Conservation (phyloP, 2,888 invertebrate species). For the Dynastes tityus region DNA sequence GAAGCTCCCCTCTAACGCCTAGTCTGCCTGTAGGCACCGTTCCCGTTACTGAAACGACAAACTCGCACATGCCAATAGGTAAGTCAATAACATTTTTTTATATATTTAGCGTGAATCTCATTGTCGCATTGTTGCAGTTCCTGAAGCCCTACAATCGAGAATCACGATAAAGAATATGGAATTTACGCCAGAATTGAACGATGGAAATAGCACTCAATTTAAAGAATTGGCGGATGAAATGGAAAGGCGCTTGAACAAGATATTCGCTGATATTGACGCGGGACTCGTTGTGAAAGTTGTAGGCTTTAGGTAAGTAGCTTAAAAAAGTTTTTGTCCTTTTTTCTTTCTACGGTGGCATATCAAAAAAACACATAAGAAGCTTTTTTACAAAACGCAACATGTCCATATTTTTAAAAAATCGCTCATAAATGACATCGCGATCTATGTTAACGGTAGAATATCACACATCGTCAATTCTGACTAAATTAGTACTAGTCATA, state of each 20-base stretch:
- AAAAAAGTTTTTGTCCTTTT: no score
- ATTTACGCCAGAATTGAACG: slow-evolving; percentile 74
- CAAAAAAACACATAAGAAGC: no score
- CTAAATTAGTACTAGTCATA: no score
- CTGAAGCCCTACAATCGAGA: slow-evolving; percentile 80
- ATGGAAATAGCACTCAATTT: slow-evolving; percentile 77
- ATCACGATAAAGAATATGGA: slow-evolving; percentile 79
- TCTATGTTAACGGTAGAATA: no score
- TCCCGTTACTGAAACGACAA: slow-evolving; percentile 20
- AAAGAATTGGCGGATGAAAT: slow-evolving; percentile 75
- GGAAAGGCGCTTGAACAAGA: slow-evolving; percentile 73
- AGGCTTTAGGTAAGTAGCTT: slow-evolving; percentile 73
- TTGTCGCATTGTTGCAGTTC: slow-evolving; percentile 72
- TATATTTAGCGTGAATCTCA: slow-evolving; percentile 2
- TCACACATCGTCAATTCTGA: no score
- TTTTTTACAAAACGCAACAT: no score
- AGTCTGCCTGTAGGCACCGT: slow-evolving; percentile 65
- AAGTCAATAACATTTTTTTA: slow-evolving; percentile 68
- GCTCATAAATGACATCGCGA: no score
- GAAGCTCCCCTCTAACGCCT: slow-evolving; percentile 63
- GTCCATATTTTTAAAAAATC: no score
- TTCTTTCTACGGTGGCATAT: no score
- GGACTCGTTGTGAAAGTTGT: slow-evolving; percentile 76
- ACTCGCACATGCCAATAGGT: background rate
- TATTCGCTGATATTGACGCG: slow-evolving; percentile 74